Percentiles rank a stretch among this genome's conserved stretches.
Evolutionary conservation across 35 echinoderm and acorn worm species (phyloP).

Genomic region (Acanthaster planci): DNA sequence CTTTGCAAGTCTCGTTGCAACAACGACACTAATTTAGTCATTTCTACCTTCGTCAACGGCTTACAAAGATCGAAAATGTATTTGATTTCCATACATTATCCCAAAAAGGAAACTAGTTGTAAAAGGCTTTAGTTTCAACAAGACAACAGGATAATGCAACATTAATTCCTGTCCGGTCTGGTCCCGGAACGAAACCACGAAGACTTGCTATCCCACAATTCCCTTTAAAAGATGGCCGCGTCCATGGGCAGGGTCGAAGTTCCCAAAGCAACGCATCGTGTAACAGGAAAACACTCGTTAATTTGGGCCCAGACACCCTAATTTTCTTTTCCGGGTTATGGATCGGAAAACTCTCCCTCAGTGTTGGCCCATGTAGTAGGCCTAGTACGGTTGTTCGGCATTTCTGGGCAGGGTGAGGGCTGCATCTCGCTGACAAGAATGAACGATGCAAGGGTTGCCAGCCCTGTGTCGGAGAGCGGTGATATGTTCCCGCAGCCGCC

Average conservation of each 20-base stretch:
- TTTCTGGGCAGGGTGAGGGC: background rate
- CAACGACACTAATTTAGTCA: no score
- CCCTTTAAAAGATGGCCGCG: conserved; percentile 2
- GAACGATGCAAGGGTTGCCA: conserved; percentile 21
- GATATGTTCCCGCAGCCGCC: conserved; percentile 7
- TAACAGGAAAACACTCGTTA: conserved; percentile 26
- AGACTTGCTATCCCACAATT: no score
- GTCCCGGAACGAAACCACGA: no score
- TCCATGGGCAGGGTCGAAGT: background rate
- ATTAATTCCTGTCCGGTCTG: no score
- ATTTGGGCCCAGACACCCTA: conserved; percentile 2
- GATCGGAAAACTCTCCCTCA: background rate
- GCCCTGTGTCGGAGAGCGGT: conserved; percentile 11
- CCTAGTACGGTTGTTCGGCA: background rate
- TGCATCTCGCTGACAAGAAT: background rate
- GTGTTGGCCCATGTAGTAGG: background rate
- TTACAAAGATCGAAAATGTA: no score
- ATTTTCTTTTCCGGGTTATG: conserved; percentile 26
- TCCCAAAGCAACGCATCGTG: background rate
- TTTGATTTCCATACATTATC: no score
- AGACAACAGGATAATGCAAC: no score
- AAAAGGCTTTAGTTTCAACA: no score
- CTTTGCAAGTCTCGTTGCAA: no score
- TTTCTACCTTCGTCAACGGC: no score
- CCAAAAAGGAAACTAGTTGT: no score